Conservation (phyloP, 1,140 invertebrate species). For the Dinoponera quadriceps region DNA sequence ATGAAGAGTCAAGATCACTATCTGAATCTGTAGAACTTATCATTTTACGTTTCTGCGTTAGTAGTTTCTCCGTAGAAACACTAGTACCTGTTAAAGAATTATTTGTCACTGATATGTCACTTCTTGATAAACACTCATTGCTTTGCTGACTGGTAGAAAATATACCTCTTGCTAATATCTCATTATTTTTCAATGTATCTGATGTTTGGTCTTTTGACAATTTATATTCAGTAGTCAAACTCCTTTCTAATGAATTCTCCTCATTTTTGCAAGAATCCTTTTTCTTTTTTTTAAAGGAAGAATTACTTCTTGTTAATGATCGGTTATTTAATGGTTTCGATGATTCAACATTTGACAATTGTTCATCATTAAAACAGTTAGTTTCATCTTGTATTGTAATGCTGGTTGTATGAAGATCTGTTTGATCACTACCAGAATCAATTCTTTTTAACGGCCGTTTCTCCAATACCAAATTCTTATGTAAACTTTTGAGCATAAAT, state of each 20-base stretch:
- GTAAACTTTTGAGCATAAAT: conserved; percentile 55
- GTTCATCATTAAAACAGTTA: conserved; percentile 7
- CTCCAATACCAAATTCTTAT: conserved; percentile 56
- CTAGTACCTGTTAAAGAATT: not conserved
- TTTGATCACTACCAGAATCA: not conserved
- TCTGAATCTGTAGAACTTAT: not conserved
- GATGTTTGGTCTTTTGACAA: not conserved
- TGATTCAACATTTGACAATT: not conserved
- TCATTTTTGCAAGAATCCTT: conserved; percentile 22
- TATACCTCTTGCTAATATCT: not conserved
- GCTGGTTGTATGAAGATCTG: not conserved
- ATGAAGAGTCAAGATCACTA: conserved; percentile 30
- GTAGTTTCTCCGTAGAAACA: not conserved
- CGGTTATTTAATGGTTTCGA: conserved; percentile 1
- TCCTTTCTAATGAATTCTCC: not conserved
- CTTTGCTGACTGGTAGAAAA: not conserved
- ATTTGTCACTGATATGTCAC: not conserved
- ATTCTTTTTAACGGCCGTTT: conserved; percentile 44
- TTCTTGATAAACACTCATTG: not conserved
- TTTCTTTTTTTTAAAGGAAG: not conserved
- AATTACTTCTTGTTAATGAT: not conserved
- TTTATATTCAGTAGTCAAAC: not conserved
- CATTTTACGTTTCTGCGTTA: conserved; percentile 47
- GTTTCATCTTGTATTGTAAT: not conserved
- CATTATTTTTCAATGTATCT: not conserved